Evolutionary conservation across 2,113 vertebrate species (phyloP).

Genomic region (Sitta europaea): DNA sequence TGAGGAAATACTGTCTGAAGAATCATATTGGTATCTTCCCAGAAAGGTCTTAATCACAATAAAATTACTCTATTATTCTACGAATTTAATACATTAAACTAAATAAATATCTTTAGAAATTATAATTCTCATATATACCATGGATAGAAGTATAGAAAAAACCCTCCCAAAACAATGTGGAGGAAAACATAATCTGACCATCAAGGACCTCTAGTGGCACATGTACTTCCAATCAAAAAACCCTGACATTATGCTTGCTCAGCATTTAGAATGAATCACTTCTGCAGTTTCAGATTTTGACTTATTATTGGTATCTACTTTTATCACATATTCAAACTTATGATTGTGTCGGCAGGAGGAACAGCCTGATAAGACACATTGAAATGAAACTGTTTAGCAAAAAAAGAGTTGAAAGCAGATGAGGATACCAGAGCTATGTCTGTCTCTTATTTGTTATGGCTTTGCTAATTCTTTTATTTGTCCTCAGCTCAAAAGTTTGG

Average conservation of each 20-base stretch:
- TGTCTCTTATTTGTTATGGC: not conserved
- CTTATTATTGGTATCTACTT: not conserved
- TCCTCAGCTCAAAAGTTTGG: not conserved
- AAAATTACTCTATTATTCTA: not conserved
- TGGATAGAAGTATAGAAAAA: not conserved
- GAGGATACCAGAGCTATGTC: not conserved
- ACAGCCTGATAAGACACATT: not conserved
- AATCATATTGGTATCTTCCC: not conserved
- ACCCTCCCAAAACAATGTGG: not conserved
- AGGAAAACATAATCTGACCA: not conserved
- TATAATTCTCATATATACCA: not conserved
- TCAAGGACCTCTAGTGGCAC: slow-evolving; percentile 44
- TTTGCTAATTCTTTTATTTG: not conserved
- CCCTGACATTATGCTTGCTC: not conserved
- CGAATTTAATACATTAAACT: not conserved
- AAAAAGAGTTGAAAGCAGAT: not conserved
- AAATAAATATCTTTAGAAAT: not conserved
- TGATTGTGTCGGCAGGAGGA: not conserved
- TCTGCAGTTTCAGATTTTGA: not conserved
- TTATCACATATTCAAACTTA: not conserved
- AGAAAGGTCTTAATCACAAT: not conserved
- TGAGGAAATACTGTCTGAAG: not conserved
- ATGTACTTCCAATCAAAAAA: not conserved
- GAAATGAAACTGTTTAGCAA: not conserved
- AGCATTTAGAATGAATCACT: not conserved